phyloP scores from a whole-genome alignment of 2,888 invertebrate species.

The Acanthopleura granulata region DNA sequence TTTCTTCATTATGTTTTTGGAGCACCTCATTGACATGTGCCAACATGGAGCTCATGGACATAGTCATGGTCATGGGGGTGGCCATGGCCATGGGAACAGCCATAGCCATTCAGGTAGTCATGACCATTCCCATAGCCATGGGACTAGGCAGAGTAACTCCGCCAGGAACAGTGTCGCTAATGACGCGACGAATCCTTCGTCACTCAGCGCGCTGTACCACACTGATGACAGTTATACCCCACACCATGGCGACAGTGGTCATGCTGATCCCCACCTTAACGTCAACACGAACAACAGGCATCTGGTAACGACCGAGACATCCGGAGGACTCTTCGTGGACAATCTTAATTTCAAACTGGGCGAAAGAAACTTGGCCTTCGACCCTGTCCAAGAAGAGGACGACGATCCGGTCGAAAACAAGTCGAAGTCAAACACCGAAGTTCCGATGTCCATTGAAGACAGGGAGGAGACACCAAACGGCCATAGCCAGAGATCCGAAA shows the following conservation, averaged over 20 bases:
- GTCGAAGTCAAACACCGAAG: too few relatives aligned
- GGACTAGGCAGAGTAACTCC: neutral
- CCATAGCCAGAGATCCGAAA: slow-evolving; percentile 23
- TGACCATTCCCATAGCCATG: neutral
- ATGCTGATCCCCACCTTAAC: neutral
- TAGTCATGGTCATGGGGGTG: neutral
- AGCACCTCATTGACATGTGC: slow-evolving; percentile 32
- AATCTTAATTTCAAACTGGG: neutral
- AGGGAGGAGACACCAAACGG: neutral
- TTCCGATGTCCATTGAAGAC: neutral
- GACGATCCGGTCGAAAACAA: neutral
- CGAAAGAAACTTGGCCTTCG: neutral
- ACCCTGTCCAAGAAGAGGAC: neutral
- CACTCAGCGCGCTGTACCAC: neutral
- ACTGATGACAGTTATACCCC: neutral
- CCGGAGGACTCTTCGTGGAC: neutral
- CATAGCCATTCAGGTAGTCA: neutral
- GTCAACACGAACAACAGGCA: neutral
- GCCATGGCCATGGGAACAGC: neutral
- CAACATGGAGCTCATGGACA: neutral
- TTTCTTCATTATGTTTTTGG: slow-evolving; percentile 59
- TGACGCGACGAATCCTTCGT: too few relatives aligned
- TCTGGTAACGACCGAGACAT: neutral
- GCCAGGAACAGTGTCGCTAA: neutral
- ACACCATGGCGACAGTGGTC: neutral